phyloP scores from a whole-genome alignment of 2,113 vertebrate species.

The Lonchura striata region DNA sequence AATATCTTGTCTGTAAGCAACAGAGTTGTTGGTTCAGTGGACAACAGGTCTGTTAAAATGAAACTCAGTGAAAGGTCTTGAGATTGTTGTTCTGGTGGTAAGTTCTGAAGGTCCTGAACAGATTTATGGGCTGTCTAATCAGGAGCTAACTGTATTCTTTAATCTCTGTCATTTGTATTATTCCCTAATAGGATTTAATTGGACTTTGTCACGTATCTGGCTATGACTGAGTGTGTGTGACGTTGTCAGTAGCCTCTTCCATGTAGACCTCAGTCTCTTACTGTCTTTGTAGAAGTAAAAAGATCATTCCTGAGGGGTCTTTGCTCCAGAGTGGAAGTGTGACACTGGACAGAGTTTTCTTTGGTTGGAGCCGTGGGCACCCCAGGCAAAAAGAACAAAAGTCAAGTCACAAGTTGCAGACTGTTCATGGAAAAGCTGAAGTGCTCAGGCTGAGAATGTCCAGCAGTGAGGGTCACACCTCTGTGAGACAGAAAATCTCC shows the following conservation, averaged over 20 bases:
- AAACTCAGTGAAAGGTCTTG: not conserved
- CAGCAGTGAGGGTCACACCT: not conserved
- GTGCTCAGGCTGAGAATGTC: not conserved
- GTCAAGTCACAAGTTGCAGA: not conserved
- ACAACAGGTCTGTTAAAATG: slow-evolving; percentile 35
- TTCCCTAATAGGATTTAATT: slow-evolving; percentile 44
- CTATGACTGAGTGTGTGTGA: not conserved
- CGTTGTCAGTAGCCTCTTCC: not conserved
- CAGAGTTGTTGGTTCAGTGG: not conserved
- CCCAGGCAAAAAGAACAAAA: not conserved
- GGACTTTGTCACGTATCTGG: slow-evolving; percentile 34
- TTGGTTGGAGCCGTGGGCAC: not conserved
- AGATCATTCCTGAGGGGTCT: not conserved
- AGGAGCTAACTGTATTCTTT: slow-evolving; percentile 42
- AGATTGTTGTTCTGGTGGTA: slow-evolving; percentile 16
- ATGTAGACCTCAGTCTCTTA: not conserved
- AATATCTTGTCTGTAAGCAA: not conserved
- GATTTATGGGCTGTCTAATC: slow-evolving; percentile 51
- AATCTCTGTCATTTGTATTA: slow-evolving; percentile 53
- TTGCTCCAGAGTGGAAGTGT: not conserved
- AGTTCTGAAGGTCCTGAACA: not conserved
- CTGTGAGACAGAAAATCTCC: not conserved
- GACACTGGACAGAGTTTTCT: not conserved
- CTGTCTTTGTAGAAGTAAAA: not conserved
- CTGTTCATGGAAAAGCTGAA: not conserved